Percentiles rank a stretch among this genome's conserved stretches.
phyloP scores from a whole-genome alignment of 2,113 vertebrate genomes.

The Macroglossus sobrinus region DNA sequence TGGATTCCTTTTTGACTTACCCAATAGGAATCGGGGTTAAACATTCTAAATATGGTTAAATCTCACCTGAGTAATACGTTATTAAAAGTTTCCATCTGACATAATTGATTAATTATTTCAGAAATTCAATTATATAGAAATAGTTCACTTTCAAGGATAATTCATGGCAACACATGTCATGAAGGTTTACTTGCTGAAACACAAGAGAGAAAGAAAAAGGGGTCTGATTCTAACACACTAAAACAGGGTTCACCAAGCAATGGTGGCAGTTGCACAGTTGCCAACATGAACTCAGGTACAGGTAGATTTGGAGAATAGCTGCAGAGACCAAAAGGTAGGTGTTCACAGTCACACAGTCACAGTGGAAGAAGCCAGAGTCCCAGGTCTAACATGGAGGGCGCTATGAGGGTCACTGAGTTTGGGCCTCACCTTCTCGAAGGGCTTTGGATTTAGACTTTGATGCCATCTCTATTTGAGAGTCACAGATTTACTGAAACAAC shows the following conservation, averaged over 20 bases:
- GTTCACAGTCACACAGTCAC: neutral
- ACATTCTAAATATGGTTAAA: neutral
- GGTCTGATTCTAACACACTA: neutral
- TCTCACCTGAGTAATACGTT: slow-evolving; percentile 1
- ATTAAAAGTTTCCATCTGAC: slow-evolving; percentile 34
- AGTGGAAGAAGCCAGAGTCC: neutral
- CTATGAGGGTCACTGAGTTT: neutral
- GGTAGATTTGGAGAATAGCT: neutral
- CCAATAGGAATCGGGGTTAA: slow-evolving; percentile 22
- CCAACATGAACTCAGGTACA: neutral
- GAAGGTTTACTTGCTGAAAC: neutral
- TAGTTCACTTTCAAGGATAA: neutral
- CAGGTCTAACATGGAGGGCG: neutral
- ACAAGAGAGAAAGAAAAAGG: neutral
- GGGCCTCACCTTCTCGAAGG: neutral
- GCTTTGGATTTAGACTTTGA: neutral
- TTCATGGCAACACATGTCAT: neutral
- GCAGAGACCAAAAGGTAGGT: neutral
- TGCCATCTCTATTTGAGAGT: neutral
- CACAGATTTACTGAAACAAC: neutral
- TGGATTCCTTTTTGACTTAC: slow-evolving; percentile 31
- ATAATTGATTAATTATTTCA: neutral
- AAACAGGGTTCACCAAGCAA: neutral
- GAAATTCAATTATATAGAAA: slow-evolving; percentile 1
- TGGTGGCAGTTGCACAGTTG: fast-evolving